A percentile compares a stretch with the other conserved stretches of the same genome.
Conservation (phyloP, 2,113 vertebrate genomes). For the Halichoerus grypus region DNA sequence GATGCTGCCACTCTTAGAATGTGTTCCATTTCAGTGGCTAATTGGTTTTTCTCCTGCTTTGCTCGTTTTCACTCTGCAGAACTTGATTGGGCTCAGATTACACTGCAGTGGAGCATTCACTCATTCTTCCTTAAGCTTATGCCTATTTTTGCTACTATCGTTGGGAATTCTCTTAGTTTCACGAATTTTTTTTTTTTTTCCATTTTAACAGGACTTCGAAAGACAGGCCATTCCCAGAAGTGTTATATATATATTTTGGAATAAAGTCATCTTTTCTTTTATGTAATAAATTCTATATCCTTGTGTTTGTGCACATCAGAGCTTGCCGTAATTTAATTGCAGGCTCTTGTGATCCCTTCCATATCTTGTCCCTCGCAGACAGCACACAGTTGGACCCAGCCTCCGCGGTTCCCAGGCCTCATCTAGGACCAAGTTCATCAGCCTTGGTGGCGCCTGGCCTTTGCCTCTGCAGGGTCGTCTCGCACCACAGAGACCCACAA, state of each 20-base stretch:
- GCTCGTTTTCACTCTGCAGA: not conserved
- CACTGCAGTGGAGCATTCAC: not conserved
- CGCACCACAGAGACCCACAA: rapidly evolving
- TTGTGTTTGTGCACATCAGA: not conserved
- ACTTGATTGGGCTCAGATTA: not conserved
- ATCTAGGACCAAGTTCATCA: not conserved
- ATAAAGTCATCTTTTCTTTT: not conserved
- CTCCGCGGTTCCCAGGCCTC: not conserved
- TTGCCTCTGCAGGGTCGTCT: not conserved
- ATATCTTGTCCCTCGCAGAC: rapidly evolving
- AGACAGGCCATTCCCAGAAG: not conserved
- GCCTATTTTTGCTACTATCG: not conserved
- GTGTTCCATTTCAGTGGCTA: not conserved
- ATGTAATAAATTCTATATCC: not conserved
- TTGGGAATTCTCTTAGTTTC: not conserved
- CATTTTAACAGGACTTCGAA: not conserved
- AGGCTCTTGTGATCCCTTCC: not conserved
- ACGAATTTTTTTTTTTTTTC: not conserved
- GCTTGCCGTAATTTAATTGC: not conserved
- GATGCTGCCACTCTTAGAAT: not conserved
- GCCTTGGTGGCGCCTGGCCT: not conserved
- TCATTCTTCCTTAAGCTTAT: not conserved
- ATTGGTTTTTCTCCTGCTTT: not conserved
- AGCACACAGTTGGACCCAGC: not conserved
- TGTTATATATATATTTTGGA: not conserved